phyloP scores from a whole-genome alignment of 1,140 invertebrate genomes.

The Zelostemma sp. region DNA sequence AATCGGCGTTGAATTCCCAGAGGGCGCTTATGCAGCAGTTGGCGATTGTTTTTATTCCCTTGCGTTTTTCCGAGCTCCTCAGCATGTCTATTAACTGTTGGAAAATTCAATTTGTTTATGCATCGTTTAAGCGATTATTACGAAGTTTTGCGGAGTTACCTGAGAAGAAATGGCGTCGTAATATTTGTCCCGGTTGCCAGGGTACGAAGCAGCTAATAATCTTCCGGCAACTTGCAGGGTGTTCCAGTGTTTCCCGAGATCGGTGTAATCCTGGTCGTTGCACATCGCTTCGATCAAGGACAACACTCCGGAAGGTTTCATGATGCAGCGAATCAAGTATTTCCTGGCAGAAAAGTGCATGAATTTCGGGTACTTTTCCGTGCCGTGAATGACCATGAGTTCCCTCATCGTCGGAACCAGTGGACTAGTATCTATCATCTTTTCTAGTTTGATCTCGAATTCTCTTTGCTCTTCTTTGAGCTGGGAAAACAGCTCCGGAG shows the following conservation, averaged over 20 bases:
- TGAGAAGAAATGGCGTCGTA: slow-evolving; percentile 66
- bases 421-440: slow-evolving; percentile 73
- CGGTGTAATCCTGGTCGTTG: slow-evolving; percentile 71
- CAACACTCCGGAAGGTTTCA: slow-evolving; percentile 73
- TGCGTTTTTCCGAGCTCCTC: too few relatives aligned
- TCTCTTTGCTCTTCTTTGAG: slow-evolving; percentile 70
- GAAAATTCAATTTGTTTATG: too few relatives aligned
- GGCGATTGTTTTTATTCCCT: slow-evolving; percentile 65
- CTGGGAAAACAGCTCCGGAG: slow-evolving; percentile 68
- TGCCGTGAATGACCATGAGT: slow-evolving; percentile 77
- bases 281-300: slow-evolving; percentile 75
- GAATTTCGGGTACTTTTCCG: slow-evolving; percentile 74
- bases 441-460: slow-evolving; percentile 71
- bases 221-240: slow-evolving; percentile 76
- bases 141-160: slow-evolving; percentile 37
- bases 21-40: slow-evolving; percentile 71
- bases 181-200: slow-evolving; percentile 68
- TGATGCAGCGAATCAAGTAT: slow-evolving; percentile 73
- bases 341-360: slow-evolving; percentile 74
- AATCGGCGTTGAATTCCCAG: slow-evolving; percentile 67
- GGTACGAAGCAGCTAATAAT: slow-evolving; percentile 74
- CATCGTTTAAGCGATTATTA: neutral
- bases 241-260: slow-evolving; percentile 74
- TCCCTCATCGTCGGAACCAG: slow-evolving; percentile 76
- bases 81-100: too few relatives aligned